Conservation (phyloP, 2,113 vertebrate species). For the Dasypus novemcinctus region DNA sequence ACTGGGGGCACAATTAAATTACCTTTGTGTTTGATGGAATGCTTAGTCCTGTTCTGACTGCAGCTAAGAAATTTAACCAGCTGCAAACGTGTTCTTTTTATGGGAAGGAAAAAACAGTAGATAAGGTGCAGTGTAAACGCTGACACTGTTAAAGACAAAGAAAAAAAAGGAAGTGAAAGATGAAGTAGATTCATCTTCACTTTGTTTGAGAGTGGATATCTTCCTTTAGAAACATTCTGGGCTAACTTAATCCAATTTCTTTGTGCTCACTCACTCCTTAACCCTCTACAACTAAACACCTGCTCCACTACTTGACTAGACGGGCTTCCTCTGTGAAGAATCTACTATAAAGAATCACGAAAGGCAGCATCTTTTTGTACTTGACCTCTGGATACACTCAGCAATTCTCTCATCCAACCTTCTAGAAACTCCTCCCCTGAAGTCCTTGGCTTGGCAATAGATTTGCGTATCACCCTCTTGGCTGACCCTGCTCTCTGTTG, state of each 20-base stretch:
- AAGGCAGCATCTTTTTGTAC: neutral
- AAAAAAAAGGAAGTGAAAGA: neutral
- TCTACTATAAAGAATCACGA: no score
- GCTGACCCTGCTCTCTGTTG: neutral
- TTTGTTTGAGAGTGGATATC: neutral
- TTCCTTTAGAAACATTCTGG: neutral
- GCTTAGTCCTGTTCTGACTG: neutral
- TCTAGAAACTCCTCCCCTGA: neutral
- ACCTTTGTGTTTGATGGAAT: neutral
- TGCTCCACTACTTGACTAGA: neutral
- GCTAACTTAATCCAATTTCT: neutral
- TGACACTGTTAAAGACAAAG: neutral
- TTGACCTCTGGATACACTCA: neutral
- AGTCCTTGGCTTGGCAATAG: neutral
- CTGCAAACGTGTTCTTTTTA: neutral
- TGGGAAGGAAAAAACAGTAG: neutral
- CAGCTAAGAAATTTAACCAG: neutral
- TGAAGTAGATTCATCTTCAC: neutral
- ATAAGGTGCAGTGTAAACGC: neutral
- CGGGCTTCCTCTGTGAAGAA: neutral
- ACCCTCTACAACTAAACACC: accelerated
- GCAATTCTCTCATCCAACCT: neutral
- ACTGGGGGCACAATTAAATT: neutral
- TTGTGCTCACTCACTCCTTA: neutral
- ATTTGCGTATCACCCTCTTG: neutral